phyloP scores from a whole-genome alignment of 2,797 vertebrate genomes.

The Iguana delicatissima region DNA sequence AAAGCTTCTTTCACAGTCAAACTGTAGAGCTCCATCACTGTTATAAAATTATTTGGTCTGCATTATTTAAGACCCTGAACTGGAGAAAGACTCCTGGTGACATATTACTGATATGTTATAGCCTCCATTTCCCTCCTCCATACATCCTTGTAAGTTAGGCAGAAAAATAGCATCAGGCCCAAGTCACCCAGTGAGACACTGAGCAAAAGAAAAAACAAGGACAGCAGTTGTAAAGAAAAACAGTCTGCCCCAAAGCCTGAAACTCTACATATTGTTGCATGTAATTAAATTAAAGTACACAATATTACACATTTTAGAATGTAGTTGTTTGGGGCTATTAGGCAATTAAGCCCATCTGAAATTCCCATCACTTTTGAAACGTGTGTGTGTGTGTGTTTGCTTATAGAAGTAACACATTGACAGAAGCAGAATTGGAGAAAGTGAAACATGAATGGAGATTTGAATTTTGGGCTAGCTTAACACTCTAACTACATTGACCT shows the following conservation, averaged over 20 bases:
- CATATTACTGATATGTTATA: not conserved
- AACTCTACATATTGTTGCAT: too few species aligned
- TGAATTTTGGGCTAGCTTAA: not conserved
- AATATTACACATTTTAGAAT: too few species aligned
- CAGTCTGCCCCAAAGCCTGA: too few species aligned
- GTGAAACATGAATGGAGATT: not conserved
- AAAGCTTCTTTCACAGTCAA: not conserved
- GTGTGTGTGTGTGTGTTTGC: too few species aligned
- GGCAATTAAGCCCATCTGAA: not conserved
- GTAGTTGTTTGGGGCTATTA: too few species aligned
- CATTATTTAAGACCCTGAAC: constrained; percentile 3
- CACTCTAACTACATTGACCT: not conserved
- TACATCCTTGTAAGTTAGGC: not conserved
- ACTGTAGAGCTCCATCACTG: not conserved
- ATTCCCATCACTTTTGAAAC: not conserved
- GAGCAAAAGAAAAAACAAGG: too few species aligned
- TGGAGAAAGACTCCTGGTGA: not conserved
- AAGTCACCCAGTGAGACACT: not conserved
- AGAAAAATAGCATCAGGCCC: not conserved
- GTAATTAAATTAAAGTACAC: too few species aligned
- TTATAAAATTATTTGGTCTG: constrained; percentile 12
- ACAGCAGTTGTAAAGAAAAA: too few species aligned
- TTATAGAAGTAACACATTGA: not conserved
- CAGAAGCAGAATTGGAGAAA: not conserved
- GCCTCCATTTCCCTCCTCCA: not conserved